phyloP scores from a whole-genome alignment of 1,140 invertebrate genomes.

The Papilio glaucus region DNA sequence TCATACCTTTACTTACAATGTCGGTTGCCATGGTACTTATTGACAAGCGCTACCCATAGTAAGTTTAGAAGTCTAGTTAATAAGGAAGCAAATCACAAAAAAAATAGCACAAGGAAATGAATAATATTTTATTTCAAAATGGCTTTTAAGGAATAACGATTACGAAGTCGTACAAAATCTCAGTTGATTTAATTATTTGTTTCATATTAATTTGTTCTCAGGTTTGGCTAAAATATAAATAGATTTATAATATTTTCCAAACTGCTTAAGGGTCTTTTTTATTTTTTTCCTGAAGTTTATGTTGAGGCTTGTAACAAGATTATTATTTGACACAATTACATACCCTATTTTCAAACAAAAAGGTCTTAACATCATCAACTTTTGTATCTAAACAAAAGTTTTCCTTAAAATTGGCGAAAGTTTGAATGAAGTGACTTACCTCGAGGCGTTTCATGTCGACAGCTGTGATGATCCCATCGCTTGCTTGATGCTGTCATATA shows the following conservation, averaged over 20 bases:
- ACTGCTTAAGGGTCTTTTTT: constrained; percentile 12
- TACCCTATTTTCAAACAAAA: constrained; percentile 55
- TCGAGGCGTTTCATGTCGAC: constrained; percentile 64
- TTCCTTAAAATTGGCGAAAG: constrained; percentile 71
- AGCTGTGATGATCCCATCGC: constrained; percentile 74
- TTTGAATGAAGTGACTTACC: constrained; percentile 76
- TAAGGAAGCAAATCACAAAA: too few relatives aligned
- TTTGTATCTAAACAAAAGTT: constrained; percentile 70
- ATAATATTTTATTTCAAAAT: too few relatives aligned
- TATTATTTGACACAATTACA: constrained; percentile 58
- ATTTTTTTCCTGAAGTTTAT: constrained; percentile 33
- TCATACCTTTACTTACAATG: too few relatives aligned
- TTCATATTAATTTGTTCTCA: not conserved
- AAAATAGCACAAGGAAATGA: too few relatives aligned
- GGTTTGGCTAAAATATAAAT: not conserved
- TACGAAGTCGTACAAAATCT: too few relatives aligned
- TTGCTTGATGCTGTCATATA: constrained; percentile 63
- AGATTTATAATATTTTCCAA: constrained; percentile 14
- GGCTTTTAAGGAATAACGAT: too few relatives aligned
- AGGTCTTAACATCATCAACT: constrained; percentile 60
- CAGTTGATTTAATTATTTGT: not conserved
- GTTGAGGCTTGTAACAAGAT: constrained; percentile 45
- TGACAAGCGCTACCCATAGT: too few relatives aligned
- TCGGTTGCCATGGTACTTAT: too few relatives aligned
- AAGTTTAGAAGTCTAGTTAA: too few relatives aligned